phyloP scores from a whole-genome alignment of 2,888 invertebrate species.

The Aphodius sticticus region DNA sequence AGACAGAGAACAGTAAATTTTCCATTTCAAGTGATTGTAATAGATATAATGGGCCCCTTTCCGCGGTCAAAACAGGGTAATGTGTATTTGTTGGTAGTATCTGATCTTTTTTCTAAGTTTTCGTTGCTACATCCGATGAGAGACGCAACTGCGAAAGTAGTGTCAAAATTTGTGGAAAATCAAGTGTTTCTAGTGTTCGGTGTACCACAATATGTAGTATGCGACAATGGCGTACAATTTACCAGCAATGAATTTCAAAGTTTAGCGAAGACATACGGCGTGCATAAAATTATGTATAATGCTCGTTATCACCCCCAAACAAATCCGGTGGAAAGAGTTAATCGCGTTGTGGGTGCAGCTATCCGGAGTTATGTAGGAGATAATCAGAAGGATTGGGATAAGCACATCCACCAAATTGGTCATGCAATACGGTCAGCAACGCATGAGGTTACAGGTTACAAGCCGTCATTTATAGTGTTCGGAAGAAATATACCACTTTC shows the following conservation, averaged over 20 bases:
- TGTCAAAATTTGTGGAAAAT: constrained; percentile 29
- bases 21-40: constrained; percentile 46
- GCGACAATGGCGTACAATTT: constrained; percentile 48
- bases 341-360: constrained; percentile 50
- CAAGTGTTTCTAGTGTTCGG: constrained; percentile 31
- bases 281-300: constrained; percentile 40
- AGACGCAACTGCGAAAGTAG: constrained; percentile 38
- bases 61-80: constrained; percentile 45
- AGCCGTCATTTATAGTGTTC: constrained; percentile 46
- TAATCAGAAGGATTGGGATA: constrained; percentile 41
- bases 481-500: constrained; percentile 38
- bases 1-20: constrained; percentile 26
- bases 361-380: constrained; percentile 46
- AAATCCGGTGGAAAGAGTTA: constrained; percentile 52
- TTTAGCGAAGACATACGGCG: constrained; percentile 36
- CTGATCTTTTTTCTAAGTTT: constrained; percentile 48
- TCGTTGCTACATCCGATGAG: constrained; percentile 44
- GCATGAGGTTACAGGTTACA: constrained; percentile 44
- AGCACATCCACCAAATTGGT: constrained; percentile 39
- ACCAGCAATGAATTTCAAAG: constrained; percentile 36
- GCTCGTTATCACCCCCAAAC: constrained; percentile 49
- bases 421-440: constrained; percentile 46
- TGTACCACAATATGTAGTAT: constrained; percentile 40
- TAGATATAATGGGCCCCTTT: constrained; percentile 49
- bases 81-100: constrained; percentile 45